These are phyloP conservation scores for Andrena marginata DNA, from an alignment of 2,888 invertebrate species.

Conservation along the genomic window DNA sequence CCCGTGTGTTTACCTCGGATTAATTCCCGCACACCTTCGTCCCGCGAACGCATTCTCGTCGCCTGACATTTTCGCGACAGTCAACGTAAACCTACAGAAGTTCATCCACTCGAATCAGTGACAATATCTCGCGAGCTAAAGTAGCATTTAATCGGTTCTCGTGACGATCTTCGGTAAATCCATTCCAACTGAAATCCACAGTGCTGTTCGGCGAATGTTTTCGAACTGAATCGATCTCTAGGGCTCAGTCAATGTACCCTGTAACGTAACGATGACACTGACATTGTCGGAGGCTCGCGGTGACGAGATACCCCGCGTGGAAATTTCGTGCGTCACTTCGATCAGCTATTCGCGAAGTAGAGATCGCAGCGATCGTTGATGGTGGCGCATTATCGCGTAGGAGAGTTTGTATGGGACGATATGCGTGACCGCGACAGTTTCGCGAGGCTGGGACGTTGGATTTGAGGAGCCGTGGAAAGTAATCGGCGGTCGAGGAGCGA, in stretches of 20 bases:
- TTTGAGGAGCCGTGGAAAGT: background rate
- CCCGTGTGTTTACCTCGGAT: background rate
- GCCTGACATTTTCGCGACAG: constrained; percentile 24
- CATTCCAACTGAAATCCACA: no score
- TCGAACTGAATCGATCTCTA: background rate
- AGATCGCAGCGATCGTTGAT: background rate
- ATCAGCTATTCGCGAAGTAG: constrained; percentile 8
- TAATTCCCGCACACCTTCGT: background rate
- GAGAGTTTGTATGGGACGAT: constrained; percentile 16
- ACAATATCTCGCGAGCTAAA: background rate
- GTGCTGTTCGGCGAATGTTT: background rate
- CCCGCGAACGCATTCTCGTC: constrained; percentile 3
- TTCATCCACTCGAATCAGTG: background rate
- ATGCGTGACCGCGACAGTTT: constrained; percentile 1
- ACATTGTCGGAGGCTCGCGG: background rate
- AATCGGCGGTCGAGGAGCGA: background rate
- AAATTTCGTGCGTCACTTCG: background rate
- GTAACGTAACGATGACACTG: constrained; percentile 33
- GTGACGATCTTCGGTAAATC: no score
- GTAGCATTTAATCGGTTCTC: background rate
- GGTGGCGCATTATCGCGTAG: background rate
- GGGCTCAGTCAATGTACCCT: background rate
- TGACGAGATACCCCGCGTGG: background rate
- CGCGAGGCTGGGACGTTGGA: background rate
- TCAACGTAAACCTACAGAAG: background rate